phyloP scores from a whole-genome alignment of 1,140 invertebrate species.

The Eueides isabella region DNA sequence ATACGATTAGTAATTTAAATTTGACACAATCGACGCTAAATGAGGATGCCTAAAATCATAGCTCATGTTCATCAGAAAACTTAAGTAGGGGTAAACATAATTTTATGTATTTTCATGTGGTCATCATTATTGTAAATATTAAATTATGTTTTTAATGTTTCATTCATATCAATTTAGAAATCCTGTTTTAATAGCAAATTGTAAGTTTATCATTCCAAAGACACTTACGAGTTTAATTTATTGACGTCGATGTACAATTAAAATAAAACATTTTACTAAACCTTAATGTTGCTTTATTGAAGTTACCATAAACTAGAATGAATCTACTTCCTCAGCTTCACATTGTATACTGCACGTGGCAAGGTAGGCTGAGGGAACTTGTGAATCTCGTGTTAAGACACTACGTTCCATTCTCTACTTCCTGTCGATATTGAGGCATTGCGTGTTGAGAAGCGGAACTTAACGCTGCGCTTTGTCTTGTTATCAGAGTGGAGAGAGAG shows the following conservation, averaged over 20 bases:
- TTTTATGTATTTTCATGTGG: constrained; percentile 3
- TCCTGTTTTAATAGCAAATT: constrained; percentile 74
- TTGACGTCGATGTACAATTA: constrained; percentile 73
- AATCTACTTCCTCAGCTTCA: too few relatives aligned
- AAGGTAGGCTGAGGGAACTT: too few relatives aligned
- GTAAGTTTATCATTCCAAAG: constrained; percentile 67
- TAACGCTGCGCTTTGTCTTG: too few relatives aligned
- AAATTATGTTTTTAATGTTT: constrained; percentile 77
- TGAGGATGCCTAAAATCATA: not conserved
- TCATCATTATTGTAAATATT: constrained; percentile 64
- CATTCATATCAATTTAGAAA: constrained; percentile 78
- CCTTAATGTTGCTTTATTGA: constrained; percentile 17
- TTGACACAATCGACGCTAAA: not conserved
- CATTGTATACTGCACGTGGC: too few relatives aligned
- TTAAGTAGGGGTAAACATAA: not conserved
- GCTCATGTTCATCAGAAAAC: constrained; percentile 6
- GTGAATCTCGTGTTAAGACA: too few relatives aligned
- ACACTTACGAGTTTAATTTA: constrained; percentile 72
- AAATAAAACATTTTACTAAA: constrained; percentile 75
- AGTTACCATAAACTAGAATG: not conserved
- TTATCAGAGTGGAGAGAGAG: too few relatives aligned
- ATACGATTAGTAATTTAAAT: constrained; percentile 19
- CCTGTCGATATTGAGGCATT: too few relatives aligned
- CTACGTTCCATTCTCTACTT: too few relatives aligned
- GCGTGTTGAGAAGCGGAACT: too few relatives aligned